Evolutionary conservation across 2,888 invertebrate species (phyloP).

Genomic region (Caenorhabditis sinica): DNA sequence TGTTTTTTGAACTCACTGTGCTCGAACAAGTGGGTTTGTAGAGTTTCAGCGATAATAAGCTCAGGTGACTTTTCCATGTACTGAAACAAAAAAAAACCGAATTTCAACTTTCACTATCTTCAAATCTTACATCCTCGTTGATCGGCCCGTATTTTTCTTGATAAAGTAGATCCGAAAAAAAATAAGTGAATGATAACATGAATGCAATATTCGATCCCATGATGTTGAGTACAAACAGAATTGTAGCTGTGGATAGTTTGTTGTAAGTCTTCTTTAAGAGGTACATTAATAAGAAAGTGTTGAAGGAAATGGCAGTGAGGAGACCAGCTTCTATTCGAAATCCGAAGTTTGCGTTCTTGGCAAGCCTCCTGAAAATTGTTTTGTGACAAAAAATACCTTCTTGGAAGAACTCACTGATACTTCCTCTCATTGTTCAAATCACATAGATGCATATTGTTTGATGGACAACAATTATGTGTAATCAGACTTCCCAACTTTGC

Average conservation of each 20-base stretch:
- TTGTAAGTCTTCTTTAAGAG: constrained; percentile 76
- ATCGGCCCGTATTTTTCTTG: constrained; percentile 74
- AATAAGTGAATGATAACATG: constrained; percentile 80
- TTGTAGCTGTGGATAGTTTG: constrained; percentile 82
- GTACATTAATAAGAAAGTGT: constrained; percentile 78
- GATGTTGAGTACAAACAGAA: constrained; percentile 77
- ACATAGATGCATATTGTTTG: constrained; percentile 68
- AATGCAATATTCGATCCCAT: constrained; percentile 82
- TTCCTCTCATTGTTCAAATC: constrained; percentile 68
- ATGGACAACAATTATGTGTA: constrained; percentile 65
- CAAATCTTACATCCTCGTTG: constrained; percentile 72
- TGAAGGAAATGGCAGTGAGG: constrained; percentile 75
- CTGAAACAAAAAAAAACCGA: constrained; percentile 53
- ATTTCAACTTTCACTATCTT: not conserved
- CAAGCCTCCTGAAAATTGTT: constrained; percentile 68
- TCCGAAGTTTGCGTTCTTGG: constrained; percentile 73
- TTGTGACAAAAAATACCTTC: not conserved
- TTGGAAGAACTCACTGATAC: constrained; percentile 39
- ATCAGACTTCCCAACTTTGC: constrained; percentile 49
- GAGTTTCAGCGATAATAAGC: constrained; percentile 80
- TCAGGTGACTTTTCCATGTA: constrained; percentile 72
- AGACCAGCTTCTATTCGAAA: constrained; percentile 78
- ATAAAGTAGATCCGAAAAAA: constrained; percentile 78
- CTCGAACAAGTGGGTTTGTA: constrained; percentile 82
- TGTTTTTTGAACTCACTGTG: constrained; percentile 80